Evolutionary conservation across 2,888 invertebrate species (phyloP).

Genomic region (Plebejus melissa): DNA sequence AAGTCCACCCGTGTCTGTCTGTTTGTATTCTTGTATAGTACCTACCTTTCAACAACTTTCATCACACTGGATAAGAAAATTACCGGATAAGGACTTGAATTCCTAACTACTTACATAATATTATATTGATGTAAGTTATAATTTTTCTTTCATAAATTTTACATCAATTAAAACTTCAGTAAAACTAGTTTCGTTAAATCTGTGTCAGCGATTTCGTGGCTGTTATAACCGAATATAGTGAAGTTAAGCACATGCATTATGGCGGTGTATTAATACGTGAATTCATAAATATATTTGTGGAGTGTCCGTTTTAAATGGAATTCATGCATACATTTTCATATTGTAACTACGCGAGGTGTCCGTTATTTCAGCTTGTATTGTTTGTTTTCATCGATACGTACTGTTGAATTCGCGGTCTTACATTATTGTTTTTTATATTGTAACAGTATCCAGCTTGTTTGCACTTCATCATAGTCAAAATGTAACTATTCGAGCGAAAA

Average conservation of each 20-base stretch:
- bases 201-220: neutral
- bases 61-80: too few species aligned
- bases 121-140: too few species aligned
- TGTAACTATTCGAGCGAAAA: neutral
- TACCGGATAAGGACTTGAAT: too few species aligned
- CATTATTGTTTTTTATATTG: slow-evolving; percentile 8
- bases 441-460: neutral
- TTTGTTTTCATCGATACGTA: slow-evolving; percentile 13
- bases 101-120: too few species aligned
- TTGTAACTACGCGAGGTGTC: slow-evolving; percentile 5
- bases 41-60: too few species aligned
- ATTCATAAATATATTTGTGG: slow-evolving; percentile 7
- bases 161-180: neutral
- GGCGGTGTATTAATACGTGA: slow-evolving; percentile 5
- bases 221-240: neutral
- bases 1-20: too few species aligned
- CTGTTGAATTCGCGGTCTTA: neutral
- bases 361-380: slow-evolving; percentile 8
- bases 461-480: neutral
- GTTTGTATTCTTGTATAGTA: too few species aligned
- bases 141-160: neutral
- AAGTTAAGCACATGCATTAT: neutral
- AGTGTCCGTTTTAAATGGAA: slow-evolving; percentile 13
- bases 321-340: slow-evolving; percentile 19
- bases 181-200: neutral